These are phyloP conservation scores for Agrotis puta DNA, from an alignment of 2,888 invertebrate genomes.

Conservation along the genomic window DNA sequence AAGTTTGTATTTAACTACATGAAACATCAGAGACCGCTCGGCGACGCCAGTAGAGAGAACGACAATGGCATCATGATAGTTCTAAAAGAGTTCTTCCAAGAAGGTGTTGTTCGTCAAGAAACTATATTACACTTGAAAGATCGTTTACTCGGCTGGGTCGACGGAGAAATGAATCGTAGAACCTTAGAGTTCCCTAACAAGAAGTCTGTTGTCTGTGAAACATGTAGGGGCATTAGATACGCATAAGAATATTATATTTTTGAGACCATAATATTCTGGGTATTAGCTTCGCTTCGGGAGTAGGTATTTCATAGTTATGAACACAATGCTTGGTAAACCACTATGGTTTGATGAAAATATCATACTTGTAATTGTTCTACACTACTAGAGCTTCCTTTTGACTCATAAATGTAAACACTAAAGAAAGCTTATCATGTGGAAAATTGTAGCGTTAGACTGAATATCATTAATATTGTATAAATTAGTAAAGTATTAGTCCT, in stretches of 20 bases:
- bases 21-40: constrained; percentile 82
- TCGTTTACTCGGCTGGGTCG: constrained; percentile 77
- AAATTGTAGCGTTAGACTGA: constrained; percentile 36
- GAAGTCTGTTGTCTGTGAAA: constrained; percentile 77
- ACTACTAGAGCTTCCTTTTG: not conserved
- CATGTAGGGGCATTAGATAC: constrained; percentile 81
- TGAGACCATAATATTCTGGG: constrained; percentile 23
- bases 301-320: not conserved
- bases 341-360: constrained; percentile 14
- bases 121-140: constrained; percentile 81
- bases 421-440: constrained; percentile 7
- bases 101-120: constrained; percentile 81
- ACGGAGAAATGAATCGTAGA: constrained; percentile 75
- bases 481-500: not conserved
- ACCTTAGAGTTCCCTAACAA: constrained; percentile 76
- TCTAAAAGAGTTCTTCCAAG: constrained; percentile 86
- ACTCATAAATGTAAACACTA: constrained; percentile 20
- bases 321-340: constrained; percentile 19
- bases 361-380: constrained; percentile 6
- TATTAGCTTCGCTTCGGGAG: not conserved
- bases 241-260: constrained; percentile 63
- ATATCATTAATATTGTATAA: constrained; percentile 2
- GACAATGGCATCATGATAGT: constrained; percentile 83
- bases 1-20: constrained; percentile 86
- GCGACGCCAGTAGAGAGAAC: constrained; percentile 74